A percentile compares a stretch with the other conserved stretches of the same genome.
Conservation (phyloP, 2,888 invertebrate genomes). For the Disparrhopalites patrizii region DNA sequence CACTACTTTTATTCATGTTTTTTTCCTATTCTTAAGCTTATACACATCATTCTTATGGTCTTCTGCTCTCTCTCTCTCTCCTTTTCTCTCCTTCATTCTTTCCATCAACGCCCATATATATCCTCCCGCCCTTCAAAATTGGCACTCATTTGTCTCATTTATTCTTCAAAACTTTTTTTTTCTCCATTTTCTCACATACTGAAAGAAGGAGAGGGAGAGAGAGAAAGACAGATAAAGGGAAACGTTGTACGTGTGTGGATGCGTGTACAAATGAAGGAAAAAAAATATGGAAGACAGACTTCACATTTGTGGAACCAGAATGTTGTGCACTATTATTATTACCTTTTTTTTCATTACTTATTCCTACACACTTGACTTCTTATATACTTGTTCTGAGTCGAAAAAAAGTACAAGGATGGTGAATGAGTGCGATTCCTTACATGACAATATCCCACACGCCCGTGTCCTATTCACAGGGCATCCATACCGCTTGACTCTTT, state of each 20-base stretch:
- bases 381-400: neutral
- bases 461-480: too few relatives aligned
- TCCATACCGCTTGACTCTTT: too few relatives aligned
- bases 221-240: conserved; percentile 9
- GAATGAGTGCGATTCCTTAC: too few relatives aligned
- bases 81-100: too few relatives aligned
- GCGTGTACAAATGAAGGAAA: neutral
- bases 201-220: conserved; percentile 1
- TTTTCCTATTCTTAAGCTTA: conserved; percentile 16
- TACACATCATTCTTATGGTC: too few relatives aligned
- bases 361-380: neutral
- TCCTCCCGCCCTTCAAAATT: conserved; percentile 47
- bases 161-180: conserved; percentile 40
- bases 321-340: neutral
- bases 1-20: conserved; percentile 24
- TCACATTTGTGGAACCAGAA: conserved; percentile 8
- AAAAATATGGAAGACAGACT: too few relatives aligned
- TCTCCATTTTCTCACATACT: conserved; percentile 25
- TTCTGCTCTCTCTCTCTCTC: too few relatives aligned
- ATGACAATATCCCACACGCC: too few relatives aligned
- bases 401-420: too few relatives aligned
- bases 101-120: conserved; percentile 44
- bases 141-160: conserved; percentile 48
- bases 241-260: neutral
- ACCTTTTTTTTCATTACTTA: neutral